Conservation (phyloP, 2,888 invertebrate genomes). For the Archaeoteleia sp. region DNA sequence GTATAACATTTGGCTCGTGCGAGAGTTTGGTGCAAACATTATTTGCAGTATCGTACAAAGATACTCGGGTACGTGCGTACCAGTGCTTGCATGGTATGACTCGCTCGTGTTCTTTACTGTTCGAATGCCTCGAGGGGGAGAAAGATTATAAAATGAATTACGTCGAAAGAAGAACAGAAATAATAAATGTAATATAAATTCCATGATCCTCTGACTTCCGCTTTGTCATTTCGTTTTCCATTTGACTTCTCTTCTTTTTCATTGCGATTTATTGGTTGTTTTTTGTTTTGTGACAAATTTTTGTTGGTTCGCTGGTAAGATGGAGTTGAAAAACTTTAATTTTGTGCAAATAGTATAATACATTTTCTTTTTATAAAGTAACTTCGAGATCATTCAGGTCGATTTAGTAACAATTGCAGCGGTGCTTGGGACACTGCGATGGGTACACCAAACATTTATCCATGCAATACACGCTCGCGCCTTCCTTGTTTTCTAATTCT, state of each 20-base stretch:
- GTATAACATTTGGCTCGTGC: conserved; percentile 22
- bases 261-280: conserved; percentile 6
- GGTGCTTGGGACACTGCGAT: conserved; percentile 82
- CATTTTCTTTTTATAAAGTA: conserved; percentile 11
- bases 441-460: conserved; percentile 89
- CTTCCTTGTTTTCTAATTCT: conserved; percentile 82
- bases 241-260: conserved; percentile 4
- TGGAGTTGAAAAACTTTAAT: too few relatives aligned
- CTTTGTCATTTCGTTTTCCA: conserved; percentile 21
- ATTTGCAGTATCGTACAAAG: conserved; percentile 22
- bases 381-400: conserved; percentile 16
- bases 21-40: conserved; percentile 22
- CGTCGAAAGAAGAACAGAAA: conserved; percentile 66
- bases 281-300: background rate
- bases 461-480: conserved; percentile 90
- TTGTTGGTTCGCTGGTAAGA: too few relatives aligned
- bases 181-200: conserved; percentile 75
- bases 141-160: conserved; percentile 61
- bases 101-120: conserved; percentile 53
- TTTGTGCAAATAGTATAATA: background rate
- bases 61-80: conserved; percentile 19
- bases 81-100: conserved; percentile 37
- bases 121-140: conserved; percentile 54
- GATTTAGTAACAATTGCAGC: conserved; percentile 83
- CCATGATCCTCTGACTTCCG: conserved; percentile 59